Evolutionary conservation across 1,140 invertebrate species (phyloP), one percentile per base, ranked within the genome.

Genomic region (Drosophila pruinosa): DNA sequence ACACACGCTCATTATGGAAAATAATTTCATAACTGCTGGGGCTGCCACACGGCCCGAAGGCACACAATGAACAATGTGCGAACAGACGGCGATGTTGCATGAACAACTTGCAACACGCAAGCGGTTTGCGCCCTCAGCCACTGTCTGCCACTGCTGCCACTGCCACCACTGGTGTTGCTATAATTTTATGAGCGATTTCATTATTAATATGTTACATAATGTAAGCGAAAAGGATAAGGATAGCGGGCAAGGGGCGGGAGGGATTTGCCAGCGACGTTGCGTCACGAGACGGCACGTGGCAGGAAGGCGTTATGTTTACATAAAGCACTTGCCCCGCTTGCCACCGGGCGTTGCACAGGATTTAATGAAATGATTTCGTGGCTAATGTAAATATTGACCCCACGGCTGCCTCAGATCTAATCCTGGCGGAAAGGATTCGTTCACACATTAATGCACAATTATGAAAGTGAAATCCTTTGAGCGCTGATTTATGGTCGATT

Each of bases 301-400:
- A 89, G 86, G 86, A 89, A 89, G 86, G 86, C 86, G 86, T 89
- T 89, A 89, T 89, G 86, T 89, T 89, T 89, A 89, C 86, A 86
- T 72, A 59, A 31, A 54, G 67, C 68, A 74, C 65, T 78, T 64
- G 53, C 72, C 63, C 57, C 26, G 15, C 48, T n/a, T 52, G 31
- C 22, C 47, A 24, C 39, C 31, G 34, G 39, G 39, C 48, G 26
- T 57, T 59, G 26, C 15, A 19, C 26, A 34, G 24, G 62, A 78
- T 85, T 71, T 83, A 79, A 83, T 88, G 71, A 88, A 86, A 86
- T 88, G 82, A 86, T 86, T 88, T 82, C 73, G 57, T 73, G 71
- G 61, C 71, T 73, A 78, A 75, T 82, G 78, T 70, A 88, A 88
- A 86, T 82, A 86, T 82, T 86, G 72, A 71, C 53, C 22, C 31